Percentiles rank a stretch among this genome's conserved stretches.
Evolutionary conservation across 2,113 vertebrate species (phyloP).

Genomic region (Panthera leo): DNA sequence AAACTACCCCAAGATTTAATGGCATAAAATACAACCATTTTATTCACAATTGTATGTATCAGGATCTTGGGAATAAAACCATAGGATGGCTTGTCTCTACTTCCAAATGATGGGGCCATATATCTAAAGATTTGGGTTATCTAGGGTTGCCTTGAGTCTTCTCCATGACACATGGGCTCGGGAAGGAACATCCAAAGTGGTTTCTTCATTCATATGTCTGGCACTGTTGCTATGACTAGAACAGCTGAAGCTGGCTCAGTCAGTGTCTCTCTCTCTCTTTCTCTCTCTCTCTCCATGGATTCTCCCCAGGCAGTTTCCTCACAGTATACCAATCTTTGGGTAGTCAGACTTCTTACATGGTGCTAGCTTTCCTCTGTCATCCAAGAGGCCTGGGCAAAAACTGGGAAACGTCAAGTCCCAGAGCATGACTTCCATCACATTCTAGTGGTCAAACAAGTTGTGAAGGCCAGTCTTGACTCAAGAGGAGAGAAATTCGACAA

Average conservation of each 20-base stretch:
- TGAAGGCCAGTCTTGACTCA: background rate
- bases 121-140: background rate
- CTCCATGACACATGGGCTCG: background rate
- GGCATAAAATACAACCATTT: background rate
- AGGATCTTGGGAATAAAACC: background rate
- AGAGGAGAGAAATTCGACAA: background rate
- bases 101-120: background rate
- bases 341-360: background rate
- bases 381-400: background rate
- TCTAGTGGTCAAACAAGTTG: background rate
- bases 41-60: background rate
- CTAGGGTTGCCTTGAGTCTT: background rate
- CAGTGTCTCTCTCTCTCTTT: no score
- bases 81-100: background rate
- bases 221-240: background rate
- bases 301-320: background rate
- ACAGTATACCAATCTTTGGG: no score
- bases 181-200: no score
- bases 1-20: background rate
- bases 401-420: background rate
- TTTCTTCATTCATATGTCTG: background rate
- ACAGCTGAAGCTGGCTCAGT: rapidly evolving
- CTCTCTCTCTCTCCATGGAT: background rate
- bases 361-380: background rate
- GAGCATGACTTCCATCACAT: background rate